Evolutionary conservation across 1,140 invertebrate species (phyloP).

Genomic region (Heliconius congener): DNA sequence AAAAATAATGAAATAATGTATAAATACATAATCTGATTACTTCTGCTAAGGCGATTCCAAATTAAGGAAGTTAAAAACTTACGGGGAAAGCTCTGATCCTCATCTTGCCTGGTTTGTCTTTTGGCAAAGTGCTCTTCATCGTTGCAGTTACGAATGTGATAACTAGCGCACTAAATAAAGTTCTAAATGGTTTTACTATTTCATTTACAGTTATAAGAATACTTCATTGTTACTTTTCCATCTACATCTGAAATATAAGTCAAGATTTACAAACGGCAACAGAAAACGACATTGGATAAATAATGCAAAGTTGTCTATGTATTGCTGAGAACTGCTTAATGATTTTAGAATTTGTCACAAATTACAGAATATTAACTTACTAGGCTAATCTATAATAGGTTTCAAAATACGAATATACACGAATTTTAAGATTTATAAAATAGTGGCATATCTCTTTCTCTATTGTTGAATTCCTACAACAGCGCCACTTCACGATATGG

Average conservation of each 20-base stretch:
- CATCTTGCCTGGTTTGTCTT: constrained; percentile 97
- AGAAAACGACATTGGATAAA: constrained; percentile 39
- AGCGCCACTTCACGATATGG: constrained; percentile 52
- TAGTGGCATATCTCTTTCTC: constrained; percentile 51
- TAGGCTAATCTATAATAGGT: constrained; percentile 10
- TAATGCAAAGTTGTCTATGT: constrained; percentile 88
- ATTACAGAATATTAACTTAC: constrained; percentile 12
- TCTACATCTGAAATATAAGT: constrained; percentile 70
- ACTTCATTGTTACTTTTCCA: constrained; percentile 71
- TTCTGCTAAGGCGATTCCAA: not conserved
- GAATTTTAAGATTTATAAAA: constrained; percentile 43
- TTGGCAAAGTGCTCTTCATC: constrained; percentile 88
- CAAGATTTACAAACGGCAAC: constrained; percentile 33
- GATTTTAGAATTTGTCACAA: constrained; percentile 18
- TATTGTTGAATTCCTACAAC: constrained; percentile 37
- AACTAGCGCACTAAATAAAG: constrained; percentile 54
- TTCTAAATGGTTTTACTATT: constrained; percentile 49
- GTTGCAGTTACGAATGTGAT: constrained; percentile 65
- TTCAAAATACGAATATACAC: constrained; percentile 15
- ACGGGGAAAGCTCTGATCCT: constrained; percentile 98
- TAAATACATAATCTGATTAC: not conserved
- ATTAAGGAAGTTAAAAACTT: constrained; percentile 39
- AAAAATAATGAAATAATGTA: not conserved
- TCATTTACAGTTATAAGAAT: constrained; percentile 67
- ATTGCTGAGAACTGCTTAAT: constrained; percentile 83